Base-by-base conservation (phyloP, 2,888 invertebrate genomes). In the Elegia similella region DNA sequence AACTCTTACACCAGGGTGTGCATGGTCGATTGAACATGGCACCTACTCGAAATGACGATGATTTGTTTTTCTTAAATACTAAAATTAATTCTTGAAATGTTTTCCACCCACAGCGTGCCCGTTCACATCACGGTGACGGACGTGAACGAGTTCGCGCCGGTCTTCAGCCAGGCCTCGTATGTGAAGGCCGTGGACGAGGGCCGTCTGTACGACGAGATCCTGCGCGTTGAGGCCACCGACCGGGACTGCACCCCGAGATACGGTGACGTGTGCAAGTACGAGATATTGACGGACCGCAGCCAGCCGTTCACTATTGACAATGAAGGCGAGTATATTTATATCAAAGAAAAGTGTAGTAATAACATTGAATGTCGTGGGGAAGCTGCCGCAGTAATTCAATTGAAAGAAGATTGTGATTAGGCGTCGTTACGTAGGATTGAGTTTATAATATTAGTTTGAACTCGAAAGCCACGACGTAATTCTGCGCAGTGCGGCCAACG, bases 231-330 rank as follows among this genome's bases (percentile, higher is more conserved):
- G 77, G 99, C 99, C 2, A 94, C 95, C 0, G 99, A 99, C 82
- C 93, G 96, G 55, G 99, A 99, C 87, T 98, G 98, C 85, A 98
- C 98, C n/a, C 97, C 97, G 44, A 95, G 97, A 59, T 98, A 95
- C 82, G 98, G 98, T 0, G 98, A 98, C 80, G 98, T 99, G 56
- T 99, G 99, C 95, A 98, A 98, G 84, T 99, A 99, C 89, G 98
- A 99, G 86, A 98, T 99, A 66, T 92, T 98, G 54, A 98, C 97
- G 0, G 90, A 89, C 59, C 64, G 80, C 62, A 82, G 77, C 63
- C 95, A 95, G 62, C 97, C 98, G 69, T 99, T 99, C 84, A 94
- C 94, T 56, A 97, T 99, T 74, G 97, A 98, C 82, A 96, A 96
- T 78, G 97, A 98, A 78, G 99, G 98, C 93, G 70, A 80, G 85